Percentiles rank a stretch among this genome's conserved stretches.
Evolutionary conservation across 1,140 invertebrate genomes (phyloP).

Genomic region (Maniola jurtina): DNA sequence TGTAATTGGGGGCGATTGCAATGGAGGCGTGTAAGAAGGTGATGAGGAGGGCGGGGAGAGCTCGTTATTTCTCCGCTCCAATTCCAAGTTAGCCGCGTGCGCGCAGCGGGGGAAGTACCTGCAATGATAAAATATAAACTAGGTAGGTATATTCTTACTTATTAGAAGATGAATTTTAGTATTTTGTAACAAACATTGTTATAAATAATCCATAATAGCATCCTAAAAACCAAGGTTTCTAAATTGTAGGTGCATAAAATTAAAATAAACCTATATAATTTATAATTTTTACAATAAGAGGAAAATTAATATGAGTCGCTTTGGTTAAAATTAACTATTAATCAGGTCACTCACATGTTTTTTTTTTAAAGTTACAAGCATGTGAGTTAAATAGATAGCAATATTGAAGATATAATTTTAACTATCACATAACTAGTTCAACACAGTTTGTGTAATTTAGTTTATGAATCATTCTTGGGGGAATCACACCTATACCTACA

Average conservation of each 20-base stretch:
- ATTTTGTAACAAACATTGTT: too few species aligned
- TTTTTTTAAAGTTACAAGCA: too few species aligned
- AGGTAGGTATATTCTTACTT: neutral
- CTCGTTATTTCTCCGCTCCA: constrained; percentile 32
- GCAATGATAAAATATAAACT: constrained; percentile 7
- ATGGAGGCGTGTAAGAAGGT: constrained; percentile 24
- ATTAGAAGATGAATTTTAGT: neutral
- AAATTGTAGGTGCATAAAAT: too few species aligned
- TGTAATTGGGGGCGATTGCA: constrained; percentile 18
- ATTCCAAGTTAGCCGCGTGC: constrained; percentile 40
- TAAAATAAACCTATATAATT: too few species aligned
- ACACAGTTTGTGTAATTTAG: neutral
- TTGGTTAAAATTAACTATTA: too few species aligned
- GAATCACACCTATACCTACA: neutral
- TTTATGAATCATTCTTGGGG: neutral
- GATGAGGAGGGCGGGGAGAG: constrained; percentile 24
- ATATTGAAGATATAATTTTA: neutral
- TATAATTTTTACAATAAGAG: too few species aligned
- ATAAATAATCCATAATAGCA: too few species aligned
- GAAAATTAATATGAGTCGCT: too few species aligned
- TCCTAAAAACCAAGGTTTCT: neutral
- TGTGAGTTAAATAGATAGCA: neutral
- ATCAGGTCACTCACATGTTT: too few species aligned
- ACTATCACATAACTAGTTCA: neutral
- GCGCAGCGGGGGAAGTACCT: constrained; percentile 65